Conservation (phyloP, 2,888 invertebrate genomes). For the Mesochorus sp. region DNA sequence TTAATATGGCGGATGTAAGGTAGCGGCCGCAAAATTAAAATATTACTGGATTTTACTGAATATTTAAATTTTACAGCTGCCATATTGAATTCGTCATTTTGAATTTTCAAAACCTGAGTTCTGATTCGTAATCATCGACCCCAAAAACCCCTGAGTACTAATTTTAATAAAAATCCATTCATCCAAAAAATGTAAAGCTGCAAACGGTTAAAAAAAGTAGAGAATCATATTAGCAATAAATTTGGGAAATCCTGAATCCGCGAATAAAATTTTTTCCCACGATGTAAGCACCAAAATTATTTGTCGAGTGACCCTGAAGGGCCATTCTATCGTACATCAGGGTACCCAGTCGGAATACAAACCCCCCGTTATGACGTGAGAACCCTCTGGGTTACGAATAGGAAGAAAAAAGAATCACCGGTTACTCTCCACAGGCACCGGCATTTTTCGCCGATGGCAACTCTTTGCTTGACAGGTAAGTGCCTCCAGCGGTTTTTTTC, state of each 20-base stretch:
- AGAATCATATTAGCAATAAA: too few relatives aligned
- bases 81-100: too few relatives aligned
- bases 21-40: too few relatives aligned
- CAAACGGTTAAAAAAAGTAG: too few relatives aligned
- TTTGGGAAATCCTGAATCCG: neutral
- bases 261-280: constrained; percentile 12
- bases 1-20: too few relatives aligned
- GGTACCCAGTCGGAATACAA: constrained; percentile 9
- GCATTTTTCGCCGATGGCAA: constrained; percentile 18
- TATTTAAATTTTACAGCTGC: too few relatives aligned
- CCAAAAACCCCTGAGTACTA: too few relatives aligned
- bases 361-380: constrained; percentile 8
- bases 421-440: constrained; percentile 34
- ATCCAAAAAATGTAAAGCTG: too few relatives aligned
- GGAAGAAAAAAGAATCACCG: constrained; percentile 21
- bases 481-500: constrained; percentile 25
- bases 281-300: constrained; percentile 4
- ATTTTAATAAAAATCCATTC: too few relatives aligned
- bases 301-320: constrained; percentile 1
- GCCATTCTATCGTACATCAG: neutral
- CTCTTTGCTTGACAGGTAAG: constrained; percentile 44
- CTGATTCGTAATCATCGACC: too few relatives aligned
- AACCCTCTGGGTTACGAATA: constrained; percentile 12
- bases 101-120: too few relatives aligned
- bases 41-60: too few relatives aligned